These are phyloP conservation scores for Diglossa brunneiventris DNA, from an alignment of 2,113 vertebrate species.

Conservation along the genomic window DNA sequence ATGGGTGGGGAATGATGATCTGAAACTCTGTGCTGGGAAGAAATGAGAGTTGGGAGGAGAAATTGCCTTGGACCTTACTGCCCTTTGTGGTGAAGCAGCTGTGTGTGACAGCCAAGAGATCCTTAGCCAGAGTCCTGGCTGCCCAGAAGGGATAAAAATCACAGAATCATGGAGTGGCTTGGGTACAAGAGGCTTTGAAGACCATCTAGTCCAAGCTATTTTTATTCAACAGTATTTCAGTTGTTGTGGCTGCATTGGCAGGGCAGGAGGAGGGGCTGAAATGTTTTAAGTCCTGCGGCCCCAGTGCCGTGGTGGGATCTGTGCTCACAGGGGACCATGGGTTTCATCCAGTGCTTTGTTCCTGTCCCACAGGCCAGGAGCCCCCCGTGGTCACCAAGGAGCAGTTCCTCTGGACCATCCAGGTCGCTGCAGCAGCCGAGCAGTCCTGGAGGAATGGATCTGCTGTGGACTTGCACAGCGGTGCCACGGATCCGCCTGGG, in stretches of 20 bases:
- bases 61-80: not conserved
- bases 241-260: not conserved
- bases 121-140: not conserved
- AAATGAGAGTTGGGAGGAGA: not conserved
- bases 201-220: not conserved
- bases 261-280: not conserved
- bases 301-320: not conserved
- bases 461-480: not conserved
- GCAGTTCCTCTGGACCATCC: slow-evolving; percentile 20
- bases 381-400: slow-evolving; percentile 39
- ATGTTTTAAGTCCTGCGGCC: not conserved
- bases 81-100: not conserved
- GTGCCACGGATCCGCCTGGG: rapidly evolving
- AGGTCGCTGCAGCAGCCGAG: not conserved
- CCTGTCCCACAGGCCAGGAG: not conserved
- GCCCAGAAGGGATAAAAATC: not conserved
- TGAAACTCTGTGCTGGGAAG: not conserved
- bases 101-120: not conserved
- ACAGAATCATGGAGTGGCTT: not conserved
- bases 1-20: not conserved
- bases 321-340: not conserved
- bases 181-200: not conserved
- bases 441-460: slow-evolving; percentile 45
- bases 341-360: not conserved
- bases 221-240: not conserved